Base-by-base conservation (phyloP, 1,140 invertebrate genomes). In the Laodelphax striatellus region DNA sequence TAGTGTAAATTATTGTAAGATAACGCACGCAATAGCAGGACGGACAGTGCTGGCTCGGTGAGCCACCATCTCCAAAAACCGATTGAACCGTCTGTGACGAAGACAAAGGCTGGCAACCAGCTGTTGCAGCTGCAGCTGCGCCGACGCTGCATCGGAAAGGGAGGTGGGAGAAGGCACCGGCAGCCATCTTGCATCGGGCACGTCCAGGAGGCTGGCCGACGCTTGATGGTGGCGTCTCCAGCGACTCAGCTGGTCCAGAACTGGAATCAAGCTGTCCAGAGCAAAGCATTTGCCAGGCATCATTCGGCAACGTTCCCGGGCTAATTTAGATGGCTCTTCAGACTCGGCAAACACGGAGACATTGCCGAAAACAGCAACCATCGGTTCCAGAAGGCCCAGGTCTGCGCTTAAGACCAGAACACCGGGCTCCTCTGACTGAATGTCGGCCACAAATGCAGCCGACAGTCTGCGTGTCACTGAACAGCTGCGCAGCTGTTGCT, bases 261-360 rank as follows among this genome's bases (percentile, higher is more conserved):
- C 61, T 2, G 65, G 63, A n/a, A 59, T 14, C 22, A 66, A 19
- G 19, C 28, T 63, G 22, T 55, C 16, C 16, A 66, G 55, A 19
- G 52, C 19, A 16, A 54, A 55, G 31, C 65, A 66, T 24, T 57
- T 34, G 8, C 31, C 53, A 14, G 28, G 53, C 24, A 64, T 59
- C 19, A 56, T 41, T 2, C 55, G 19, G 42, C 65, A 65, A 34
- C 62, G 56, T 21, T 61, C 57, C 13, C 55, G 17, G 24, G 63
- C 55, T 8, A 43, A 46, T 17, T 38, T 53, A 50, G 52, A 52
- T 1, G 58, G 55, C 31, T 54, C 31, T 14, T 57, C 52, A 9
- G 54, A 52, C 28, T 64, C 63, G 16, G 52, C 50, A 41, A 61
- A 65, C 41, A 66, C 50, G 11, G 65, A 65, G 6, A 66, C 62